A percentile compares a stretch with the other conserved stretches of the same genome.
Evolutionary conservation across 2,113 vertebrate species (phyloP).

Genomic region (Girardinichthys multiradiatus): DNA sequence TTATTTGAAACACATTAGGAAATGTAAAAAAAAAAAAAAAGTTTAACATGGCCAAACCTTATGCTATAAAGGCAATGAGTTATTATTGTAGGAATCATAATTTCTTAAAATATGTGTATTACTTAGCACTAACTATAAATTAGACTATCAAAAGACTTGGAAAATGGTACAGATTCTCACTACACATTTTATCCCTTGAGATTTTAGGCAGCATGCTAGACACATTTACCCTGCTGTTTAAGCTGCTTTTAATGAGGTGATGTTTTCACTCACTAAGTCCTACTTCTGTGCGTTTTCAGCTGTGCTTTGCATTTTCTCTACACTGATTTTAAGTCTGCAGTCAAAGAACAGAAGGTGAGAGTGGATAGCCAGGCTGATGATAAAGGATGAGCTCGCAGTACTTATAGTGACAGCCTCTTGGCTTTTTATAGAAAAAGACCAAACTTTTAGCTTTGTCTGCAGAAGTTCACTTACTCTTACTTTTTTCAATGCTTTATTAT

Average conservation of each 20-base stretch:
- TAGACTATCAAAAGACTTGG: neutral
- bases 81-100: neutral
- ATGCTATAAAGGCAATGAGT: neutral
- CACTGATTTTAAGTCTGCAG: constrained; percentile 25
- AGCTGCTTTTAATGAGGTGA: constrained; percentile 8
- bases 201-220: constrained; percentile 6
- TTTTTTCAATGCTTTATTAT: no score
- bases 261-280: neutral
- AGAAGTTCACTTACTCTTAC: constrained; percentile 11
- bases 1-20: no score
- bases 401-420: constrained; percentile 8
- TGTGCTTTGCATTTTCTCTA: constrained; percentile 13
- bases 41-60: no score
- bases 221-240: neutral
- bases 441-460: constrained; percentile 5
- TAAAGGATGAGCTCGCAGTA: constrained; percentile 23
- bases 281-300: constrained; percentile 19
- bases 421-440: neutral
- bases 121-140: neutral
- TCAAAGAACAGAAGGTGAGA: constrained; percentile 41
- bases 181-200: neutral
- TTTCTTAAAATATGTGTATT: neutral
- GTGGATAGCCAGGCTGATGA: constrained; percentile 17
- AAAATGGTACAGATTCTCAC: neutral
- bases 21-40: no score